Evolutionary conservation across 2,888 invertebrate species (phyloP).

Genomic region (Rhagophthalmus giganteus): DNA sequence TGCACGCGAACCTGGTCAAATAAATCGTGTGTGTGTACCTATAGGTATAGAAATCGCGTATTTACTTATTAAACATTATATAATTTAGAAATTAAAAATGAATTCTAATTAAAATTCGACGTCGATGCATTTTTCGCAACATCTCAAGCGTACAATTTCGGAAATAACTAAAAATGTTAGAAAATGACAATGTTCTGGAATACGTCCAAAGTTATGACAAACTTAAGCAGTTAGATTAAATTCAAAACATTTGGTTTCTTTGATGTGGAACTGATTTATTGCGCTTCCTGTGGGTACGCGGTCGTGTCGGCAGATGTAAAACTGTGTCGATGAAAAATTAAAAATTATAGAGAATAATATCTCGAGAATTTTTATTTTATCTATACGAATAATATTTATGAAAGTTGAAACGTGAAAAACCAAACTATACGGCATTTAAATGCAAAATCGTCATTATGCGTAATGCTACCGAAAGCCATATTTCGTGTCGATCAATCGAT

Average conservation of each 20-base stretch:
- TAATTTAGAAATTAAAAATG: slow-evolving; percentile 1
- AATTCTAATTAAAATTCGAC: too few relatives aligned
- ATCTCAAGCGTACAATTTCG: background rate
- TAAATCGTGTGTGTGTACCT: slow-evolving; percentile 17
- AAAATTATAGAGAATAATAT: background rate
- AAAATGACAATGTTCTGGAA: slow-evolving; percentile 19
- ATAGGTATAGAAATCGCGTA: slow-evolving; percentile 12
- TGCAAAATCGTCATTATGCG: too few relatives aligned
- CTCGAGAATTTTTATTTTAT: too few relatives aligned
- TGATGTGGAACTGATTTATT: slow-evolving; percentile 30
- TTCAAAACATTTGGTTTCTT: slow-evolving; percentile 37
- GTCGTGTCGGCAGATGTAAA: slow-evolving; percentile 24
- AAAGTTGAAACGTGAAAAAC: too few relatives aligned
- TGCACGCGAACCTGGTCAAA: slow-evolving; percentile 29
- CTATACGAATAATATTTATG: too few relatives aligned
- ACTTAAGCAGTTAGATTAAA: slow-evolving; percentile 31
- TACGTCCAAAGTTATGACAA: slow-evolving; percentile 35
- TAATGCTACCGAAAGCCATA: too few relatives aligned
- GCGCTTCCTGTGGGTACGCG: slow-evolving; percentile 22
- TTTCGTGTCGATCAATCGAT: too few relatives aligned
- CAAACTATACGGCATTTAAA: too few relatives aligned
- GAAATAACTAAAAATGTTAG: slow-evolving; percentile 16
- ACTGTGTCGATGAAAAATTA: slow-evolving; percentile 18
- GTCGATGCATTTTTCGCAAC: background rate
- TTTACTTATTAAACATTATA: slow-evolving; percentile 1